phyloP scores from a whole-genome alignment of 2,113 vertebrate species.

The Axis porcinus region DNA sequence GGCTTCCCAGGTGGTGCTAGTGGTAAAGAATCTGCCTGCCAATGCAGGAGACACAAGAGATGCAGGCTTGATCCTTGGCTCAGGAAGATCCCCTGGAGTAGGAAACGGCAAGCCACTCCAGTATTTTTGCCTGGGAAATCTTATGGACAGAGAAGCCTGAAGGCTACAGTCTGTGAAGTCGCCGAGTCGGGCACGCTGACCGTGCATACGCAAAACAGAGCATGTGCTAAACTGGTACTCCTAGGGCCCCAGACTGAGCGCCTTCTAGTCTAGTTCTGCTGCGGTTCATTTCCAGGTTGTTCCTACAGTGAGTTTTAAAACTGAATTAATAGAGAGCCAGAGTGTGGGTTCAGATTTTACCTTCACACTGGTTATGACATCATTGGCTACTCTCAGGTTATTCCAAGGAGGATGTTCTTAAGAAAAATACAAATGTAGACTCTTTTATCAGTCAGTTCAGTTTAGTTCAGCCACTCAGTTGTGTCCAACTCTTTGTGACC shows the following conservation, averaged over 20 bases:
- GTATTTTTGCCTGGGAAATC: background rate
- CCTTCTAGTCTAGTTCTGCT: background rate
- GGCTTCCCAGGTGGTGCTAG: background rate
- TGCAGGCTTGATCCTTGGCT: fast-evolving
- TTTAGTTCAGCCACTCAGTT: too few relatives aligned
- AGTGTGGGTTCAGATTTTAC: background rate
- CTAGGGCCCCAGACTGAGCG: fast-evolving
- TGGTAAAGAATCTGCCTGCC: background rate
- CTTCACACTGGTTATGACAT: background rate
- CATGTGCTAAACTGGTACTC: background rate
- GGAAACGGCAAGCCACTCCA: background rate
- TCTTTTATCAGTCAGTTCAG: background rate
- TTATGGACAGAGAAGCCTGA: background rate
- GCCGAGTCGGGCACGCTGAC: background rate
- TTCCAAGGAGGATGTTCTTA: background rate
- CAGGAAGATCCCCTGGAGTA: background rate
- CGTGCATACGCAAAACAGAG: background rate
- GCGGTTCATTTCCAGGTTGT: background rate
- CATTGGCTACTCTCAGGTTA: background rate
- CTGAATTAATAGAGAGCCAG: background rate
- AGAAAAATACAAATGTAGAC: background rate
- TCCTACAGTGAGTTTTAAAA: background rate
- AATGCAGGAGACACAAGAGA: background rate
- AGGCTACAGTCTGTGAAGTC: background rate
- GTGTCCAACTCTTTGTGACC: too few relatives aligned